Evolutionary conservation across 2,113 vertebrate genomes (phyloP).

Genomic region (Cryptotis parvus): DNA sequence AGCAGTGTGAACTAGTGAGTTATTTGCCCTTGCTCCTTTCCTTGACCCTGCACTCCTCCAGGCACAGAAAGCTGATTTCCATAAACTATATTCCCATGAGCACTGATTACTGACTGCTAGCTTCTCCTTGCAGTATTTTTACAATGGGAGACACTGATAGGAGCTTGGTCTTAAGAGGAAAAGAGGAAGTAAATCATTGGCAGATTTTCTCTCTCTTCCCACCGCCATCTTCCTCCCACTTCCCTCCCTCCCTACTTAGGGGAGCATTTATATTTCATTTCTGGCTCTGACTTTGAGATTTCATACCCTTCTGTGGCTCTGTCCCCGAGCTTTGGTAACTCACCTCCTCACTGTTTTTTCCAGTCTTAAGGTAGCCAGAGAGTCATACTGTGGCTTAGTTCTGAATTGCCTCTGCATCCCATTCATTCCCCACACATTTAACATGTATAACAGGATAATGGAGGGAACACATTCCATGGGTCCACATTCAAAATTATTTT

Average conservation of each 20-base stretch:
- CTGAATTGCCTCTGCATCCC: background rate
- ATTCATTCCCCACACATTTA: background rate
- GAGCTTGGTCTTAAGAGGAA: background rate
- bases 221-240: background rate
- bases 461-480: too few relatives aligned
- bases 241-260: background rate
- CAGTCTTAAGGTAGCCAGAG: background rate
- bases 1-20: conserved; percentile 21
- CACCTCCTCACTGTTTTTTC: background rate
- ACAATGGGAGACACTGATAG: background rate
- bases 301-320: background rate
- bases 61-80: background rate
- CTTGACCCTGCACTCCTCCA: background rate
- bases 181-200: background rate
- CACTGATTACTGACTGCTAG: background rate
- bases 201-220: background rate
- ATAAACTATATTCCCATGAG: background rate
- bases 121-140: background rate
- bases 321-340: background rate
- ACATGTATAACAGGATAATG: background rate
- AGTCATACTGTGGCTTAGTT: background rate
- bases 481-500: too few relatives aligned
- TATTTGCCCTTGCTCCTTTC: background rate
- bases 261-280: background rate
- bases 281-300: background rate